Conservation (phyloP, 2,113 vertebrate genomes). For the Columba janthina region DNA sequence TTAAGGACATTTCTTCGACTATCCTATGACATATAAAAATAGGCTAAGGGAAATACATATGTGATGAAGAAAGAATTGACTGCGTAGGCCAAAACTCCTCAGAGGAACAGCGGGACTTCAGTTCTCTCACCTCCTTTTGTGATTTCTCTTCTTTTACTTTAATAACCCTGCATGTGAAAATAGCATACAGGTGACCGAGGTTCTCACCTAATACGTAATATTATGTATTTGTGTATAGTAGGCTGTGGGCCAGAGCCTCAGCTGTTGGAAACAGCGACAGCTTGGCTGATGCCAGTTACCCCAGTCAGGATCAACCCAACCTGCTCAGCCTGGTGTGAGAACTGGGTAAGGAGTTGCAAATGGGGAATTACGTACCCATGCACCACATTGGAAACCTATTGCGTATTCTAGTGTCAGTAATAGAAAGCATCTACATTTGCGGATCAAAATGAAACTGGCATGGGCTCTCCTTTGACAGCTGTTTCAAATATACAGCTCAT, state of each 20-base stretch:
- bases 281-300: neutral
- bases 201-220: neutral
- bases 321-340: constrained; percentile 28
- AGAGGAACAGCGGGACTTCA: neutral
- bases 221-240: neutral
- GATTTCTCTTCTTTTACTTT: constrained; percentile 12
- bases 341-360: constrained; percentile 32
- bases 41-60: constrained; percentile 79
- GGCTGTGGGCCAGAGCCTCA: neutral
- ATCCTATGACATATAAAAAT: constrained; percentile 75
- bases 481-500: constrained; percentile 62
- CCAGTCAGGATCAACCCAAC: neutral
- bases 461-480: constrained; percentile 41
- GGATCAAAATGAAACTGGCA: constrained; percentile 60
- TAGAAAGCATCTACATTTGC: constrained; percentile 48
- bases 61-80: constrained; percentile 83
- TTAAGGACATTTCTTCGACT: constrained; percentile 79
- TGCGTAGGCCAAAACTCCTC: constrained; percentile 70
- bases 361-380: constrained; percentile 24
- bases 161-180: neutral
- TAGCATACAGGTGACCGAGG: constrained; percentile 22
- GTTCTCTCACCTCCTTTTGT: constrained; percentile 1
- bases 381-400: constrained; percentile 48
- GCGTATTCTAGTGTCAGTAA: constrained; percentile 52
- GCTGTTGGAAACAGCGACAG: neutral